Conservation (phyloP, 2,888 invertebrate species). For the Eupithecia abbreviata region DNA sequence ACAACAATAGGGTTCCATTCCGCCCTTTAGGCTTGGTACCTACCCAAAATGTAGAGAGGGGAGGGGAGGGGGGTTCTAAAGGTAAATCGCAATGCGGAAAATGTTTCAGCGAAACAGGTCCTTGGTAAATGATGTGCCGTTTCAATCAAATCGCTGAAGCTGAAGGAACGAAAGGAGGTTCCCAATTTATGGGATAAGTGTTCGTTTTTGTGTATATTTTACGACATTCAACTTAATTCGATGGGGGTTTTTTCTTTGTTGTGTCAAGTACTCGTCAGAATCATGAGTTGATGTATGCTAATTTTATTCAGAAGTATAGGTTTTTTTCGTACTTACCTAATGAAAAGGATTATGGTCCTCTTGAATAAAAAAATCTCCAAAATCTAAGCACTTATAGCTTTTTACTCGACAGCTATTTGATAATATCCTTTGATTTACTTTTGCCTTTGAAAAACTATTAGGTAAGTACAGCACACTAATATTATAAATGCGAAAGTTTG, state of each 20-base stretch:
- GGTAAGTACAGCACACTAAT: no score
- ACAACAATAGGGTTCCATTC: conserved; percentile 39
- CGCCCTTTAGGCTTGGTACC: conserved; percentile 40
- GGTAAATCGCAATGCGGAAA: conserved; percentile 52
- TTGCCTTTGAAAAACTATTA: no score
- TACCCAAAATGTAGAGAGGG: conserved; percentile 41
- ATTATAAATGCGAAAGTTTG: no score
- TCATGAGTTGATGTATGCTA: neutral
- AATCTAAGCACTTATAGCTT: neutral
- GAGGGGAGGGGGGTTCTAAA: conserved; percentile 42
- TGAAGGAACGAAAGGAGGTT: conserved; percentile 16
- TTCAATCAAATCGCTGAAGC: conserved; percentile 55
- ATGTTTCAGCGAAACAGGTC: conserved; percentile 49
- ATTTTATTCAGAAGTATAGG: neutral
- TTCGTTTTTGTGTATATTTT: conserved; percentile 43
- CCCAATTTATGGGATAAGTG: conserved; percentile 3
- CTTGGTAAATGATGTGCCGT: conserved; percentile 53
- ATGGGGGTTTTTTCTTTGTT: conserved; percentile 6
- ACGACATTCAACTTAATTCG: conserved; percentile 15
- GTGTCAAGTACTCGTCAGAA: neutral
- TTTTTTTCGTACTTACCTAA: neutral
- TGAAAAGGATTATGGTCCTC: neutral
- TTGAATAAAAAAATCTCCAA: neutral
- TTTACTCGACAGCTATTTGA: neutral
- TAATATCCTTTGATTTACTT: neutral